A percentile compares a stretch with the other conserved stretches of the same genome.
Conservation (phyloP, 2,113 vertebrate genomes). For the Donacobius atricapilla region DNA sequence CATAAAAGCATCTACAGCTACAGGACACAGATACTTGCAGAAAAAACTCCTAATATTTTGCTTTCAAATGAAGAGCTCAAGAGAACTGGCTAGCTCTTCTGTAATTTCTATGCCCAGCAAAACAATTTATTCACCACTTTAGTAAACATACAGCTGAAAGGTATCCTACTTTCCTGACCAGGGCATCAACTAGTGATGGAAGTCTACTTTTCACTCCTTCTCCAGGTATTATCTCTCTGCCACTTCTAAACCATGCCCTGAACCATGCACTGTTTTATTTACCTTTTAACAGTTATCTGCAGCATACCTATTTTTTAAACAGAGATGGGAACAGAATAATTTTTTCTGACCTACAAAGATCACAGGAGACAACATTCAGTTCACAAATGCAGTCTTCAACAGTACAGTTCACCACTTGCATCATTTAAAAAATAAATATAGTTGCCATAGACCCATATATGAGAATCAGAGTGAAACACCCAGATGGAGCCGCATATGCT, state of each 20-base stretch:
- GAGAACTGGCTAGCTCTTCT: not conserved
- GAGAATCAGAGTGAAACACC: constrained; percentile 5
- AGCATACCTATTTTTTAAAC: not conserved
- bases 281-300: not conserved
- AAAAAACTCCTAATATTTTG: not conserved
- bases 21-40: not conserved
- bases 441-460: not conserved
- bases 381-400: not conserved
- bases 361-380: not conserved
- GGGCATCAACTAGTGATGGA: not conserved
- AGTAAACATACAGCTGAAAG: not conserved
- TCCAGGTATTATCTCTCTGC: not conserved
- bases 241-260: not conserved
- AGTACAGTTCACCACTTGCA: not conserved
- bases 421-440: constrained; percentile 6
- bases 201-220: not conserved
- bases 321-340: not conserved
- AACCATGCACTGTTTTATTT: not conserved
- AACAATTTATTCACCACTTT: not conserved
- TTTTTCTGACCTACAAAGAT: not conserved
- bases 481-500: constrained; percentile 52
- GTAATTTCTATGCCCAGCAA: not conserved
- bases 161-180: not conserved
- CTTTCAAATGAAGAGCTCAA: not conserved
- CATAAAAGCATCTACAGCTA: not conserved